A percentile compares a stretch with the other conserved stretches of the same genome.
Evolutionary conservation across 2,888 invertebrate genomes (phyloP).

Genomic region (Eremobia ochroleuca): DNA sequence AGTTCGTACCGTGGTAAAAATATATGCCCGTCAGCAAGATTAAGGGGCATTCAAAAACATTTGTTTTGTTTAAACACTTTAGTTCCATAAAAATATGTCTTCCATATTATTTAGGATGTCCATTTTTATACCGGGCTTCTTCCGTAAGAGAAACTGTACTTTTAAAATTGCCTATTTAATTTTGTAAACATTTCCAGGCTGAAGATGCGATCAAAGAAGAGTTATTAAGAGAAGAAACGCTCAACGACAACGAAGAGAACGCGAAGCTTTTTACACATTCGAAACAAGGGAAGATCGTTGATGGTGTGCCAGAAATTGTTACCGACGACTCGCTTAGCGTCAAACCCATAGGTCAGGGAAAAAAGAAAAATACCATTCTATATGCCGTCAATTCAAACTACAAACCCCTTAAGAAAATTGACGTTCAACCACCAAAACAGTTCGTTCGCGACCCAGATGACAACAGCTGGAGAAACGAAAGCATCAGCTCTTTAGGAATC

Average conservation of each 20-base stretch:
- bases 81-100: background rate
- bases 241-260: slow-evolving; percentile 76
- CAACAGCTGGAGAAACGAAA: slow-evolving; percentile 89
- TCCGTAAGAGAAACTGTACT: background rate
- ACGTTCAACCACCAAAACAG: slow-evolving; percentile 81
- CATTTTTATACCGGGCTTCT: background rate
- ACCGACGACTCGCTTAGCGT: slow-evolving; percentile 76
- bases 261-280: slow-evolving; percentile 47
- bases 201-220: slow-evolving; percentile 85
- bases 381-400: slow-evolving; percentile 84
- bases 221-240: slow-evolving; percentile 78
- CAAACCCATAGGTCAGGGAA: slow-evolving; percentile 78
- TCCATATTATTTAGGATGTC: background rate
- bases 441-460: slow-evolving; percentile 86
- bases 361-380: slow-evolving; percentile 73
- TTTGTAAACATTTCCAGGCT: slow-evolving; percentile 75
- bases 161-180: background rate
- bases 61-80: background rate
- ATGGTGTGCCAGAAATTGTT: slow-evolving; percentile 27
- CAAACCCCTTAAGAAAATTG: slow-evolving; percentile 86
- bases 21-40: background rate
- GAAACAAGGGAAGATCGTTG: background rate
- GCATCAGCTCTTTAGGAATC: slow-evolving; percentile 87
- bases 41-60: background rate
- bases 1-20: too few relatives aligned